Evolutionary conservation across 2,113 vertebrate species (phyloP).

Genomic region (Macheiramphus alcinus): DNA sequence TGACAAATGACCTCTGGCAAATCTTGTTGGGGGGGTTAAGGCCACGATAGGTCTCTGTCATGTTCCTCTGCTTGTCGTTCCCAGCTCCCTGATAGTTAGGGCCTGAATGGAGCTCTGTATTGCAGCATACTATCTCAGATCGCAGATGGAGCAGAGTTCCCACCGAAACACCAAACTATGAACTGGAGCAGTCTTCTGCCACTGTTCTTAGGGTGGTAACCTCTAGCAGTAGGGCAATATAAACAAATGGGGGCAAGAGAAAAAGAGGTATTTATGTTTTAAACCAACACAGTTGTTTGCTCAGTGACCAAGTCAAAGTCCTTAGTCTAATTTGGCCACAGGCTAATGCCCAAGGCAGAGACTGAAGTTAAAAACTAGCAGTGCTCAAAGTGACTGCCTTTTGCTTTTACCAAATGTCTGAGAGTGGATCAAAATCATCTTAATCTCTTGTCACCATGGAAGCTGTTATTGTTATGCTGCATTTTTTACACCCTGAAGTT

Average conservation of each 20-base stretch:
- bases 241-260: background rate
- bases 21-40: background rate
- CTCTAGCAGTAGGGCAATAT: background rate
- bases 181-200: background rate
- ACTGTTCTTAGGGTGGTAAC: background rate
- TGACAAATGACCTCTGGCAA: background rate
- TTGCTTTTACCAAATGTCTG: background rate
- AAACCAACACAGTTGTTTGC: background rate
- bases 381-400: background rate
- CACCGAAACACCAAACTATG: background rate
- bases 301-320: background rate
- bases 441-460: background rate
- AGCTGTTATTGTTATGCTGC: background rate
- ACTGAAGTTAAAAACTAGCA: background rate
- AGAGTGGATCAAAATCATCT: background rate
- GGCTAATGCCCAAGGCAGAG: background rate
- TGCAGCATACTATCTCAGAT: background rate
- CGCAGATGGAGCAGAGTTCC: background rate
- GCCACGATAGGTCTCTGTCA: background rate
- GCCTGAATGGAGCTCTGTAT: rapidly evolving
- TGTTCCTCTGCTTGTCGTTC: background rate
- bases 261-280: background rate
- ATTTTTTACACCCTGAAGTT: background rate
- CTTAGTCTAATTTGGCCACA: background rate
- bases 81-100: background rate